phyloP scores from a whole-genome alignment of 2,113 vertebrate species.

The Mesoclemmys tuberculata region DNA sequence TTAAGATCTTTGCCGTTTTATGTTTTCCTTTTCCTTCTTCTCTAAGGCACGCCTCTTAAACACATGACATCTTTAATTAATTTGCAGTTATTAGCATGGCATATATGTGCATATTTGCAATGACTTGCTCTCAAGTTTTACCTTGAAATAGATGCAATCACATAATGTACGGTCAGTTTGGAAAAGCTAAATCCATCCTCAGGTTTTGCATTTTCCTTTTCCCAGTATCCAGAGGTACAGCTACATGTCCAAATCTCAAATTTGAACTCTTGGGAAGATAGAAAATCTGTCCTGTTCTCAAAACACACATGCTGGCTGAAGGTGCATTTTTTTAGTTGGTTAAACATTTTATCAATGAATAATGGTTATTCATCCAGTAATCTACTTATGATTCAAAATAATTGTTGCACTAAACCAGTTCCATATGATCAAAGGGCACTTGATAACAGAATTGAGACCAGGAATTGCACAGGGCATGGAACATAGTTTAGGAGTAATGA shows the following conservation, averaged over 20 bases:
- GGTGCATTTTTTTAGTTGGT: background rate
- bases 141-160: background rate
- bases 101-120: background rate
- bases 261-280: background rate
- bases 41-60: background rate
- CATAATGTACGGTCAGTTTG: background rate
- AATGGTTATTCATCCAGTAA: conserved; percentile 26
- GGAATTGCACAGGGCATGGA: background rate
- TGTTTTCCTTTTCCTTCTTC: accelerated
- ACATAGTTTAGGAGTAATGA: background rate
- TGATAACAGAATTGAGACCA: conserved; percentile 8
- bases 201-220: background rate
- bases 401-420: conserved; percentile 2
- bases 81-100: background rate
- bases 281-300: background rate
- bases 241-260: background rate
- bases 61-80: background rate
- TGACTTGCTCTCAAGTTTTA: background rate
- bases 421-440: background rate
- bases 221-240: background rate
- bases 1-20: background rate
- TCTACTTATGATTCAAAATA: conserved; percentile 33
- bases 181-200: background rate
- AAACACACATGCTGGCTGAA: conserved; percentile 4
- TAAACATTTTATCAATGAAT: conserved; percentile 25